phyloP scores from a whole-genome alignment of 2,888 invertebrate genomes.

The Digitonthophagus gazella region DNA sequence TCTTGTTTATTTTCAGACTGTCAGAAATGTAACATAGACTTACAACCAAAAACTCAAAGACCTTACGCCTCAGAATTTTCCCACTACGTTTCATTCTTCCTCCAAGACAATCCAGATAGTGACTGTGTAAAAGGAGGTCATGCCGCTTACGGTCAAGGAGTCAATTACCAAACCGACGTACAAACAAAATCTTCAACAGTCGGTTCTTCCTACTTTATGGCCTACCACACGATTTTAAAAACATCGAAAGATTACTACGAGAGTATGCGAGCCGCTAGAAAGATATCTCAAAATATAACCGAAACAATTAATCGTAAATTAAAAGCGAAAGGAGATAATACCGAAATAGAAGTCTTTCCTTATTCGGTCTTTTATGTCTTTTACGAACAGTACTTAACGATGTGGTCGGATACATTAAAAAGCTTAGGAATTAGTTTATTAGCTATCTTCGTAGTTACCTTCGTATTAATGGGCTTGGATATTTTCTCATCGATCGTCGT shows the following conservation, averaged over 20 bases:
- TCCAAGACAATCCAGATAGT: conserved; percentile 76
- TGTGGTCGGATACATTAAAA: conserved; percentile 87
- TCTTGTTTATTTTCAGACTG: conserved; percentile 26
- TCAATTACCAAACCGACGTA: conserved; percentile 57
- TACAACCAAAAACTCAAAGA: conserved; percentile 55
- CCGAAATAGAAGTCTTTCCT: conserved; percentile 63
- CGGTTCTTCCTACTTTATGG: conserved; percentile 87
- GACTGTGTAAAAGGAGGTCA: conserved; percentile 81
- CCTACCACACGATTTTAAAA: conserved; percentile 91
- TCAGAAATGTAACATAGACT: conserved; percentile 54
- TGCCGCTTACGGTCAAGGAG: conserved; percentile 75
- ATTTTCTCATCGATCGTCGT: conserved; percentile 87
- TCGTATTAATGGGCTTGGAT: conserved; percentile 90
- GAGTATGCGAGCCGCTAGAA: conserved; percentile 78
- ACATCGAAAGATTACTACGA: conserved; percentile 87
- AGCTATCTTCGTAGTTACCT: conserved; percentile 94
- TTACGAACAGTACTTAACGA: conserved; percentile 97
- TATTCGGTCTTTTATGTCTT: conserved; percentile 97
- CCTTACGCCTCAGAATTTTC: conserved; percentile 65
- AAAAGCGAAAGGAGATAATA: conserved; percentile 27
- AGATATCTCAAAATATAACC: conserved; percentile 80
- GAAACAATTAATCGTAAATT: conserved; percentile 66
- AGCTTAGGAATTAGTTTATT: conserved; percentile 84
- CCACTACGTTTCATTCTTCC: conserved; percentile 75
- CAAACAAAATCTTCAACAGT: conserved; percentile 54